These are phyloP conservation scores for Sclerurus mexicanus DNA, from an alignment of 2,113 vertebrate genomes.

Conservation along the genomic window DNA sequence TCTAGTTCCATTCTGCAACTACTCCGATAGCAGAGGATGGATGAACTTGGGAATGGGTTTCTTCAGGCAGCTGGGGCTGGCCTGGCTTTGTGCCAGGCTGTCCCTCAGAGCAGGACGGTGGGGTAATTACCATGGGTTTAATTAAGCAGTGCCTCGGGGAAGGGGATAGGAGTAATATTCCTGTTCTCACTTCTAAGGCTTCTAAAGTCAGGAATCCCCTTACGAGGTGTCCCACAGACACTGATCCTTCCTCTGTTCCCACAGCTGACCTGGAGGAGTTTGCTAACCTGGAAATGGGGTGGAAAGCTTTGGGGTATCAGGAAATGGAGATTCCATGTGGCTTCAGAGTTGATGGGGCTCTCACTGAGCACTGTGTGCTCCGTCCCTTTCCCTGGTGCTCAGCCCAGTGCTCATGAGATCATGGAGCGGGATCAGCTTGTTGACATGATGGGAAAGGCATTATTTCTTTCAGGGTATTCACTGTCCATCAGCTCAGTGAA, in stretches of 20 bases:
- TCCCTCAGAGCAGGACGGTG: rapidly evolving
- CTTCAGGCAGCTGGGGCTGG: not conserved
- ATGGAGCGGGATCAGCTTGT: not conserved
- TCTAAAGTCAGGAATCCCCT: not conserved
- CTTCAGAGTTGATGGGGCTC: not conserved
- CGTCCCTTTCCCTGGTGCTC: not conserved
- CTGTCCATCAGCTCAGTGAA: not conserved
- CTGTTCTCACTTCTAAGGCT: not conserved
- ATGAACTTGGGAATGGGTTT: not conserved
- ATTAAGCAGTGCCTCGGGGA: not conserved
- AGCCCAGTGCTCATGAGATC: not conserved
- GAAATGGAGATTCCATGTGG: not conserved
- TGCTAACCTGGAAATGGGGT: not conserved
- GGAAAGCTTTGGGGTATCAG: not conserved
- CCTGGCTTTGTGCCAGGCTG: not conserved
- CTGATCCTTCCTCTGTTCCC: not conserved
- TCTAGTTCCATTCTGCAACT: not conserved
- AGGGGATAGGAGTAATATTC: rapidly evolving
- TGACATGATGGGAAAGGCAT: not conserved
- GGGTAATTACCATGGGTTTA: not conserved
- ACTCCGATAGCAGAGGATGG: not conserved
- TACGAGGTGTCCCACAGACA: not conserved
- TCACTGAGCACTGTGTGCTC: not conserved
- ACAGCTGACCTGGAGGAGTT: not conserved
- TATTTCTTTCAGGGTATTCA: not conserved